Percentiles rank a stretch among this genome's conserved stretches.
Evolutionary conservation across 2,888 invertebrate species (phyloP).

Genomic region (Drosophila meridiana): DNA sequence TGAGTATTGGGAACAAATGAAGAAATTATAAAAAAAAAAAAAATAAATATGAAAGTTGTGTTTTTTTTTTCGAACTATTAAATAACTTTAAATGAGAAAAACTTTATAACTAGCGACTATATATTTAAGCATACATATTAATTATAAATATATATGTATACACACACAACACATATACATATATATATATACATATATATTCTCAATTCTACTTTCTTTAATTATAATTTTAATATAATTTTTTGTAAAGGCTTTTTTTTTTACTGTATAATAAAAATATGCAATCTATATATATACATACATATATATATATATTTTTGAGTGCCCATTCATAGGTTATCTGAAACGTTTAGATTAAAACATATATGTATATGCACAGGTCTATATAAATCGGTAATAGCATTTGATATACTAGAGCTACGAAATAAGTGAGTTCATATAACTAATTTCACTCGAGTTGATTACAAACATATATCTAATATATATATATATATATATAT

Average conservation of each 20-base stretch:
- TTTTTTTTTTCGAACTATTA: slow-evolving; percentile 46
- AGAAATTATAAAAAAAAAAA: background rate
- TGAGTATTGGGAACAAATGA: background rate
- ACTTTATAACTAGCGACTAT: slow-evolving; percentile 42
- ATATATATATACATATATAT: background rate
- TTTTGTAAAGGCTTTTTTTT: slow-evolving; percentile 23
- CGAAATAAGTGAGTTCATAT: slow-evolving; percentile 25
- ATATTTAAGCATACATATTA: slow-evolving; percentile 40
- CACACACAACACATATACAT: background rate
- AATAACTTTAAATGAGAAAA: slow-evolving; percentile 34
- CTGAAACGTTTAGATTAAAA: background rate
- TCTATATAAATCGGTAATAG: slow-evolving; percentile 5
- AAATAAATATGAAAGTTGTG: slow-evolving; percentile 31
- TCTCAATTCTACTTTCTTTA: slow-evolving; percentile 5
- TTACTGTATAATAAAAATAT: slow-evolving; percentile 56
- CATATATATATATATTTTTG: slow-evolving; percentile 5
- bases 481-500: background rate
- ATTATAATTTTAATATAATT: slow-evolving; percentile 24
- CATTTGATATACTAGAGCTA: slow-evolving; percentile 22
- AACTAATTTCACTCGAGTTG: slow-evolving; percentile 2
- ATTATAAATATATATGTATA: background rate
- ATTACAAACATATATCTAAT: background rate
- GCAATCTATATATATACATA: slow-evolving; percentile 3
- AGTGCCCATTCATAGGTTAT: slow-evolving; percentile 8
- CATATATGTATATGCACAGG: background rate